These are phyloP conservation scores for Didymodactylos carnosus DNA, from an alignment of 2,888 invertebrate genomes.

Conservation along the genomic window DNA sequence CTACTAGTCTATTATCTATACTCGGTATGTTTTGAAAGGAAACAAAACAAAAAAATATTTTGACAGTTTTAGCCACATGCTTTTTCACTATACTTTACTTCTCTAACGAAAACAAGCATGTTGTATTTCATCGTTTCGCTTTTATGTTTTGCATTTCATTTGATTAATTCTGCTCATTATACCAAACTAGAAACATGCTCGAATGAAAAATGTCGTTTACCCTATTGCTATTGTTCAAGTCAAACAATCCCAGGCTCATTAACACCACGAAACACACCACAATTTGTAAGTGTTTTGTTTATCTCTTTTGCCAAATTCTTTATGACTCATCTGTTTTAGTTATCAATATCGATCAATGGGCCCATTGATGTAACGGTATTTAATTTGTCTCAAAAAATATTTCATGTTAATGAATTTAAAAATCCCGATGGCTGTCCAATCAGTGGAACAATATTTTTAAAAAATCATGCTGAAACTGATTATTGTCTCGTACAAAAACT, in stretches of 20 bases:
- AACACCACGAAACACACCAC: neutral
- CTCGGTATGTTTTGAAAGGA: no score
- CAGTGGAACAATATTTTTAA: neutral
- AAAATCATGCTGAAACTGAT: neutral
- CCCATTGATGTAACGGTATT: neutral
- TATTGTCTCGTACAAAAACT: neutral
- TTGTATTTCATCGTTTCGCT: no score
- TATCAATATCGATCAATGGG: neutral
- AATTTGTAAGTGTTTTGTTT: no score
- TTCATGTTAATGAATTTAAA: neutral
- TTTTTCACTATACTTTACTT: no score
- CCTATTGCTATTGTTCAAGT: neutral
- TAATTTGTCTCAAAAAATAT: neutral
- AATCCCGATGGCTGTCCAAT: neutral
- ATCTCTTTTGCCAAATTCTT: no score
- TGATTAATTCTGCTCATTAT: no score
- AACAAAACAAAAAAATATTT: no score
- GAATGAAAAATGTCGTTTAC: neutral
- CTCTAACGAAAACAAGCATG: no score
- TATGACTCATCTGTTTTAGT: no score
- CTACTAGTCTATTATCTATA: no score
- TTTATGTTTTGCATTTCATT: no score
- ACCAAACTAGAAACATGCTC: neutral
- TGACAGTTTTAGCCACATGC: no score
- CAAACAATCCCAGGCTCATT: neutral